Base-by-base conservation (phyloP, 2,113 vertebrate species). In the Stigmatopora argus region DNA sequence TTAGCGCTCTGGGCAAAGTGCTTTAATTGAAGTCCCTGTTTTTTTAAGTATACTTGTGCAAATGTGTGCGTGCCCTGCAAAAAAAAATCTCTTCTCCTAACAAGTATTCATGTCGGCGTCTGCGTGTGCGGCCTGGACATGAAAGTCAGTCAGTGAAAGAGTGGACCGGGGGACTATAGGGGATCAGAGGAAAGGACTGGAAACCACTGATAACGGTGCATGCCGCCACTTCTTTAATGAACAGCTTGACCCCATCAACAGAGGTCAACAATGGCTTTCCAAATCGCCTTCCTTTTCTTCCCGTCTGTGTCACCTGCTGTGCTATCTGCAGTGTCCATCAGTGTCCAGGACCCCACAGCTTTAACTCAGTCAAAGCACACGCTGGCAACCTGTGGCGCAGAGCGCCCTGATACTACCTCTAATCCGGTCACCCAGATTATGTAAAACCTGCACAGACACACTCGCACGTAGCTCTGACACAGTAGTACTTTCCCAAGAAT, bases 161-260 rank as follows among this genome's bases (percentile, higher is more conserved):
- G 75, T 78, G 59, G 78, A 67, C 64, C 63, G 64, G 79, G 76
- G 21, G 73, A 84, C 84, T 89, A 76, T 85, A 84, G 74, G 26
- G 85, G 83, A 89, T 87, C 83, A 86, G 79, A 79, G 82, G 82
- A 82, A 69, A 59, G 78, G 82, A 83, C 84, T 85, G 83, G 73
- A 73, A 73, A 76, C 69, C 78, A 47, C 85, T 78, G 87, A 86
- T 88, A 87, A 87, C 86, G 84, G 79, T 75, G 51, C 79, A 86
- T 75, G 79, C 75, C 82, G 83, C 65, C 46, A 69, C 75, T 83
- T 86, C 77, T 87, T 87, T 90, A 89, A 89, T 85, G 85, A 88
- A 84, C 81, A 83, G 70, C 78, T 83, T 86, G 85, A 89, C 84
- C 87, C 83, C 84, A 87, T 88, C 83, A 83, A 81, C 77, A 71